Percentiles rank a stretch among this genome's conserved stretches.
phyloP scores from a whole-genome alignment of 1,140 invertebrate species.

The Popillia japonica region DNA sequence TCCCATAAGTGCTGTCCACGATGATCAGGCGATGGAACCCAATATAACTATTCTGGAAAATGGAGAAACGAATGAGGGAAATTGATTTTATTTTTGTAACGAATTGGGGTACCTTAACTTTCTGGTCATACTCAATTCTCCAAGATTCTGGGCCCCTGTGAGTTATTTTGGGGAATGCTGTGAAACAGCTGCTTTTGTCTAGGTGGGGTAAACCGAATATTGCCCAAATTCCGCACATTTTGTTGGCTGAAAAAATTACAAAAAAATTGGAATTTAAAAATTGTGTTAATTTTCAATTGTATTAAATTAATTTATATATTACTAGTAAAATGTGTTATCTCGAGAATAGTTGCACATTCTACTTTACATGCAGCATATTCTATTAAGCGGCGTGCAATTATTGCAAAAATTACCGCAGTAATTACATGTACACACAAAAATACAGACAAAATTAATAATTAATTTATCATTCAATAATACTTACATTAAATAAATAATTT shows the following conservation, averaged over 20 bases:
- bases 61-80: neutral
- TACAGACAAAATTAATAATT: too few relatives aligned
- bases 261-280: too few relatives aligned
- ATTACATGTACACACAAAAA: too few relatives aligned
- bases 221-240: conserved; percentile 91
- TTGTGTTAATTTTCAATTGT: too few relatives aligned
- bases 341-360: too few relatives aligned
- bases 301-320: too few relatives aligned
- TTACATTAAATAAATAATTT: too few relatives aligned
- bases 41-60: conserved; percentile 61
- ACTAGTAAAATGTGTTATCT: too few relatives aligned
- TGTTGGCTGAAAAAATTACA: neutral
- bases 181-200: conserved; percentile 62
- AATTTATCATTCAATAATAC: too few relatives aligned
- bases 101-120: conserved; percentile 62
- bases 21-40: conserved; percentile 85
- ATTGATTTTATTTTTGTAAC: neutral
- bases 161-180: conserved; percentile 72
- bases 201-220: conserved; percentile 74
- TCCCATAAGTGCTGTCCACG: conserved; percentile 80
- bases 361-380: too few relatives aligned
- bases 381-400: too few relatives aligned
- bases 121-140: conserved; percentile 72
- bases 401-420: too few relatives aligned
- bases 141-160: conserved; percentile 86